Conservation (phyloP, 2,888 invertebrate species). For the Zaprionus obscuricornis region DNA sequence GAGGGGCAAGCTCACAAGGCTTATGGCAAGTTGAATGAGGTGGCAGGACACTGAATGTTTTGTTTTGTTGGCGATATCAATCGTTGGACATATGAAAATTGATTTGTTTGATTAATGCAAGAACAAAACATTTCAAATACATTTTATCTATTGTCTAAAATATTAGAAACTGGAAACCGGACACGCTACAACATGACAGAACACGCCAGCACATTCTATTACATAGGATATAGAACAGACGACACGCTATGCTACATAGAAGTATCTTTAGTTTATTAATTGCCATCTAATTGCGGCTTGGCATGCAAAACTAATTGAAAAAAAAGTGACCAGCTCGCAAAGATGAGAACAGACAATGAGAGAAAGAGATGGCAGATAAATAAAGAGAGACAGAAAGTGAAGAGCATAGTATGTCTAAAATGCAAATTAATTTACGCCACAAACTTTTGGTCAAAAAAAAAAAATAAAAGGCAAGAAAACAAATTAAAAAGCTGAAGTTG, state of each 20-base stretch:
- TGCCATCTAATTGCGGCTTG: constrained; percentile 63
- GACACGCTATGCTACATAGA: too few relatives aligned
- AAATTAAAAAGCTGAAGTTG: not conserved
- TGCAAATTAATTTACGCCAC: constrained; percentile 69
- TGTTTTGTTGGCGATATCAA: constrained; percentile 36
- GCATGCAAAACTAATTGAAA: constrained; percentile 62
- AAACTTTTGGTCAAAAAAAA: constrained; percentile 58
- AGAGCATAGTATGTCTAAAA: too few relatives aligned
- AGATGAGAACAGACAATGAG: too few relatives aligned
- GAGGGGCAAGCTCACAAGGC: not conserved
- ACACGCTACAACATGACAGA: too few relatives aligned
- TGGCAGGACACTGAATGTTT: constrained; percentile 34
- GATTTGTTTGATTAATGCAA: constrained; percentile 74
- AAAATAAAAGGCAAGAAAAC: constrained; percentile 14
- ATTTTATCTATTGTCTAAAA: constrained; percentile 22
- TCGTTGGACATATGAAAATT: constrained; percentile 58
- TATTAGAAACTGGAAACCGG: too few relatives aligned
- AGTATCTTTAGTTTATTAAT: constrained; percentile 55
- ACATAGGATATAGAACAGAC: too few relatives aligned
- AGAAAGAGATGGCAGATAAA: too few relatives aligned
- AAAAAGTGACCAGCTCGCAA: constrained; percentile 43
- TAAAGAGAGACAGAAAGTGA: too few relatives aligned
- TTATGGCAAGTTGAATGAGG: not conserved
- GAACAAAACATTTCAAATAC: constrained; percentile 5
- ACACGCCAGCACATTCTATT: constrained; percentile 3